These are phyloP conservation scores for Leucophenga maculata DNA, from an alignment of 2,888 invertebrate species.

Conservation along the genomic window DNA sequence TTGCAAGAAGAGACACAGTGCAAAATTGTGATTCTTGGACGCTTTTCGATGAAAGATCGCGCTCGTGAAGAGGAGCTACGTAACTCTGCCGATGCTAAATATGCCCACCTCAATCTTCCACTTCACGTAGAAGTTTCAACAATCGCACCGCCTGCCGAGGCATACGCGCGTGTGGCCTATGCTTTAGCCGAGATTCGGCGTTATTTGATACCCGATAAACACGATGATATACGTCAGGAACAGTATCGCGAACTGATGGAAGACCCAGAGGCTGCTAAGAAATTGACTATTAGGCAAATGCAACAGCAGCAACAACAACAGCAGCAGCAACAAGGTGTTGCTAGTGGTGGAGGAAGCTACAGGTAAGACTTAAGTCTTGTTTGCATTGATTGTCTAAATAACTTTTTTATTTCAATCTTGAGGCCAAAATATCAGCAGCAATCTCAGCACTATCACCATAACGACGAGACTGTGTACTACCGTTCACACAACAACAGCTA, in stretches of 20 bases:
- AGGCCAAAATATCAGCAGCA: constrained; percentile 68
- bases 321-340: constrained; percentile 36
- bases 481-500: constrained; percentile 68
- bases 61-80: constrained; percentile 86
- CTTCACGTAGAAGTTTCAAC: constrained; percentile 92
- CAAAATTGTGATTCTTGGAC: constrained; percentile 94
- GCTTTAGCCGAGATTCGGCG: constrained; percentile 86
- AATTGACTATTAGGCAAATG: constrained; percentile 66
- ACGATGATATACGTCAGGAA: constrained; percentile 87
- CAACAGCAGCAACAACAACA: constrained; percentile 58
- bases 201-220: constrained; percentile 76
- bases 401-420: neutral
- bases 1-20: constrained; percentile 96
- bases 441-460: constrained; percentile 68
- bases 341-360: constrained; percentile 44
- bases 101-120: constrained; percentile 89
- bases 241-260: constrained; percentile 84
- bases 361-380: constrained; percentile 42
- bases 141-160: constrained; percentile 88
- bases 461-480: constrained; percentile 69
- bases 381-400: neutral
- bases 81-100: constrained; percentile 88
- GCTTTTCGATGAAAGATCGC: constrained; percentile 94
- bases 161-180: constrained; percentile 88
- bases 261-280: constrained; percentile 69